These are phyloP conservation scores for Drosophila rhopaloa DNA, from an alignment of 1,140 invertebrate species.

Conservation along the genomic window DNA sequence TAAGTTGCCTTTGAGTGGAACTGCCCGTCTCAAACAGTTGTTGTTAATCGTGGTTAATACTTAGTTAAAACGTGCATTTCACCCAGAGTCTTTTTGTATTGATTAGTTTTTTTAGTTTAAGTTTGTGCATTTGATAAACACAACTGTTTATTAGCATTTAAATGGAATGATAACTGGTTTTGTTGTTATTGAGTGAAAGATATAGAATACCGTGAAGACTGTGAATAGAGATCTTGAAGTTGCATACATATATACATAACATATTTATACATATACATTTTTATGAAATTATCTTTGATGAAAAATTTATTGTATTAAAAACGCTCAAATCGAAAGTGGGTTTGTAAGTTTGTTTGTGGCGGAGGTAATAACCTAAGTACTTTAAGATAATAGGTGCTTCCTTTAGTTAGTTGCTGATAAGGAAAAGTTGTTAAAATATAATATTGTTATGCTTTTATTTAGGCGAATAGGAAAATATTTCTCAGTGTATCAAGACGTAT, in stretches of 20 bases:
- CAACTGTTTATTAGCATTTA: conserved; percentile 30
- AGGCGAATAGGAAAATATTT: too few species aligned
- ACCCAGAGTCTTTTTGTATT: conserved; percentile 11
- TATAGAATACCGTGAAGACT: conserved; percentile 62
- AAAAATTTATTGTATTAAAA: conserved; percentile 60
- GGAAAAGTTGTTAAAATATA: background rate
- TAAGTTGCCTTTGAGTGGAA: conserved; percentile 7
- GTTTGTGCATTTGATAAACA: conserved; percentile 33
- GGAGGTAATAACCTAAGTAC: background rate
- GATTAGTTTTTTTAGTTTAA: conserved; percentile 22
- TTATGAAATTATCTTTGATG: conserved; percentile 60
- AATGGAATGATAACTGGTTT: conserved; percentile 33
- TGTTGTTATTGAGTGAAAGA: conserved; percentile 55
- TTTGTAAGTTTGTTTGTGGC: background rate
- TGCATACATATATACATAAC: conserved; percentile 59
- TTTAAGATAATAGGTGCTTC: background rate
- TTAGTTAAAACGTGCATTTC: conserved; percentile 21
- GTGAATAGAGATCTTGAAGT: conserved; percentile 74
- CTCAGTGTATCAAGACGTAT: background rate
- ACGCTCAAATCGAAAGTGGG: conserved; percentile 27
- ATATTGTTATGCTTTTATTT: too few species aligned
- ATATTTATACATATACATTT: conserved; percentile 40
- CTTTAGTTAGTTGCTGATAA: background rate
- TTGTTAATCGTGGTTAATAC: conserved; percentile 5
- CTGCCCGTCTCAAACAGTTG: background rate